Evolutionary conservation across 2,888 invertebrate genomes (phyloP), one percentile per base, ranked within the genome.

Genomic region (Hydraecia micacea): DNA sequence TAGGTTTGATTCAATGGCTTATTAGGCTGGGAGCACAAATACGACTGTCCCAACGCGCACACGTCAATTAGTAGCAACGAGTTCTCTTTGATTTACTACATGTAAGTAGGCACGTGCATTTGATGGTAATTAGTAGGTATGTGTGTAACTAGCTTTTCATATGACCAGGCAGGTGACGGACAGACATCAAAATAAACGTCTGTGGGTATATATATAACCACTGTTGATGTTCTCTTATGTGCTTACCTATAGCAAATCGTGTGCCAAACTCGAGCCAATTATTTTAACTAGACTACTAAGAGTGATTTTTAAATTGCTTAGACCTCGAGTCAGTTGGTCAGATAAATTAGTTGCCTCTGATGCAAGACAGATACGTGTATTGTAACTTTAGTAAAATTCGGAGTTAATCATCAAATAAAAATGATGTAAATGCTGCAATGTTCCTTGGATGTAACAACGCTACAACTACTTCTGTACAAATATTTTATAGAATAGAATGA

Each of bases 51-150:
- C 73, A 76, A 85, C 86, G 85, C 80, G 77, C 84, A 75, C 63
- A 86, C 85, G 85, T 86, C 85, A 86, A 85, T 85, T 85, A 85
- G 85, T 67, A 39, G 63, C 28, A 63, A 65, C 86, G 58, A 86
- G 71, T 65, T 52, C 18, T 67, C 73, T 83, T 76, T 73, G 86
- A 83, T 85, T 73, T 81, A 81, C 72, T 81, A 62, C 69, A 46
- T 46, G 21, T 60, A 32, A 55, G 36, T 73, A 36, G 36, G 28
- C 39, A 32, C 69, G 60, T 75, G 80, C 36, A 60, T 73, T 73
- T 76, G 76, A 73, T 58, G 67, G 55, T 82, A 84, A 84, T 84
- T 82, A 86, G 69, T 67, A 60, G 49, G 73, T 72, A 72, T 72
- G 73, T 82, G 73, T 81, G 60, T 71, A 73, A 58, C 71, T 52